Conservation (phyloP, 1,140 invertebrate species). For the Notospermus geniculatus region DNA sequence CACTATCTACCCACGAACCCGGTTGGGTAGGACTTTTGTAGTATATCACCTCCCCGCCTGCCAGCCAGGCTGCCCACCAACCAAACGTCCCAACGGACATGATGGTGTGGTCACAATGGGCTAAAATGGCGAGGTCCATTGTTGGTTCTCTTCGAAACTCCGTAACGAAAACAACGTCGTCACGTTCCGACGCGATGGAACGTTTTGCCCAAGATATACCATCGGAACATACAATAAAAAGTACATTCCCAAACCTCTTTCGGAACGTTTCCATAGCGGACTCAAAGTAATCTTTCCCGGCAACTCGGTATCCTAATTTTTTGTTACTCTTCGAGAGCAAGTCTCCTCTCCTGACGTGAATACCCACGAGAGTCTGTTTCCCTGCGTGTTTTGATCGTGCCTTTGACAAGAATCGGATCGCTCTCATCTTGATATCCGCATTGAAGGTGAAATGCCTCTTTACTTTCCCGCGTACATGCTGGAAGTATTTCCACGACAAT, state of each 20-base stretch:
- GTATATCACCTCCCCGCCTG: conserved; percentile 39
- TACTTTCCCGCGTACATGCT: too few species aligned
- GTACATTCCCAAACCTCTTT: conserved; percentile 7
- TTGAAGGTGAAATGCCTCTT: too few species aligned
- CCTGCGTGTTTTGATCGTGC: too few species aligned
- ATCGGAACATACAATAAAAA: background rate
- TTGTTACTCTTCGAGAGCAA: conserved; percentile 5
- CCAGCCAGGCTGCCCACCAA: conserved; percentile 45
- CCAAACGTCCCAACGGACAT: conserved; percentile 42
- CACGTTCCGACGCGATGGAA: background rate
- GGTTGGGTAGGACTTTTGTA: conserved; percentile 27
- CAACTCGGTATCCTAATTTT: background rate
- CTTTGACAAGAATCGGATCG: too few species aligned
- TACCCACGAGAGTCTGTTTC: conserved; percentile 25
- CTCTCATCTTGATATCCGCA: too few species aligned
- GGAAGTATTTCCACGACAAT: too few species aligned
- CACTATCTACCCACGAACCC: conserved; percentile 15
- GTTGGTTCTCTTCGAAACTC: conserved; percentile 4
- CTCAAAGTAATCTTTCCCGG: background rate
- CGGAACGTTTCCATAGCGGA: background rate
- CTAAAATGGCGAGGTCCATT: conserved; percentile 43
- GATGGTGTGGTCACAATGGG: conserved; percentile 42
- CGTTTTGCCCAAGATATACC: too few species aligned
- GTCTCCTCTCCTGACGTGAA: conserved; percentile 38
- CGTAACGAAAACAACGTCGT: background rate